Conservation (phyloP, 2,888 invertebrate genomes). For the Cryptocheilus praepositus region DNA sequence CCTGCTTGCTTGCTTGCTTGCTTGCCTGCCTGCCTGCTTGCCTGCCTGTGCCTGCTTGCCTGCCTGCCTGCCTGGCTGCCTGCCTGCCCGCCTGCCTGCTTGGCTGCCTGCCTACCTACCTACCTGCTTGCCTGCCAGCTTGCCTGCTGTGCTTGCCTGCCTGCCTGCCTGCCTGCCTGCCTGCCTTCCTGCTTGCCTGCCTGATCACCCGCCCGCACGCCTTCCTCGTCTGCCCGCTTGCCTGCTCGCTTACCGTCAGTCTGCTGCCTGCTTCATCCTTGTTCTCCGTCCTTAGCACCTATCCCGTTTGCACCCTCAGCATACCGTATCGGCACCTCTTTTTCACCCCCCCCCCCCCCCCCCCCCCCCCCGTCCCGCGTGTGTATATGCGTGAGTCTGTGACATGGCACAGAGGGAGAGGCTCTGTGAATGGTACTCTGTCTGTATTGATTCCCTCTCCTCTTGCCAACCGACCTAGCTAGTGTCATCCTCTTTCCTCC, state of each 20-base stretch:
- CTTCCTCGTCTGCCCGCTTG: constrained; percentile 27
- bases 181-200: constrained; percentile 9
- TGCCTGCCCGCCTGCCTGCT: constrained; percentile 38
- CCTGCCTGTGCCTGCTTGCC: too few species aligned
- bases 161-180: constrained; percentile 22
- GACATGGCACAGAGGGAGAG: too few species aligned
- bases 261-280: background rate
- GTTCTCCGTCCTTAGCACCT: constrained; percentile 15
- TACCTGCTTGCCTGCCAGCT: constrained; percentile 37
- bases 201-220: constrained; percentile 16
- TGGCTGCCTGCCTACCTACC: constrained; percentile 34
- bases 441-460: too few species aligned
- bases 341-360: constrained; percentile 1
- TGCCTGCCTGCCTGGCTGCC: too few species aligned
- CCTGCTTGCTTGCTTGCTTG: constrained; percentile 41
- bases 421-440: too few species aligned
- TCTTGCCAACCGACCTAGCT: background rate
- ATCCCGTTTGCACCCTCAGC: background rate
- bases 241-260: too few species aligned
- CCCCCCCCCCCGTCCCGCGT: constrained; percentile 1
- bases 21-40: too few species aligned
- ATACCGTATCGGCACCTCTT: background rate
- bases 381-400: too few species aligned
- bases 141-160: constrained; percentile 36
- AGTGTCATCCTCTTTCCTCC: constrained; percentile 44